Conservation (phyloP, 1,140 invertebrate genomes). For the Limonius californicus region DNA sequence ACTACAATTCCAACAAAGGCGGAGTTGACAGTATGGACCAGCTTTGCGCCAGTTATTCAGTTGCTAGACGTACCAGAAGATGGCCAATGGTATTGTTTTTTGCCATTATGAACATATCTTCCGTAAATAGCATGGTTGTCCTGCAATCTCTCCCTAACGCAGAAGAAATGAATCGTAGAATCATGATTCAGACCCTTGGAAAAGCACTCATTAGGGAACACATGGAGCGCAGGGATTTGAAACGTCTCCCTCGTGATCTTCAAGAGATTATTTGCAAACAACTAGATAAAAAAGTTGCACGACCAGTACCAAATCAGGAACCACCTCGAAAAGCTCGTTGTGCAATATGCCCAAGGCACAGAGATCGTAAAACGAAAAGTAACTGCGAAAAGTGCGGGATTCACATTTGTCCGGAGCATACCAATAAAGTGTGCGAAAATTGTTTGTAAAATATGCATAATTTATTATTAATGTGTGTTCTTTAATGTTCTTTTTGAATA, state of each 20-base stretch:
- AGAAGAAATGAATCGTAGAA: constrained; percentile 25
- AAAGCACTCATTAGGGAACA: background rate
- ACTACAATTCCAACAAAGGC: constrained; percentile 48
- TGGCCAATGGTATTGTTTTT: background rate
- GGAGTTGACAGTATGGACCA: constrained; percentile 45
- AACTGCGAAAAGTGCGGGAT: background rate
- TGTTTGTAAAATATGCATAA: background rate
- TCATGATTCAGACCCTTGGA: constrained; percentile 19
- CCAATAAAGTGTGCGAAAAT: background rate
- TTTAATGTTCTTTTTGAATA: background rate
- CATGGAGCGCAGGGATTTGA: background rate
- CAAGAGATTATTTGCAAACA: background rate
- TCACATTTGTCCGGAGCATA: too few relatives aligned
- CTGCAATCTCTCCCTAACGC: constrained; percentile 32
- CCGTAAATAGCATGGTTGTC: constrained; percentile 36
- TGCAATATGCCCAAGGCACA: background rate
- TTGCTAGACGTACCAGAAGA: constrained; percentile 14
- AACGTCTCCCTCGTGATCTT: background rate
- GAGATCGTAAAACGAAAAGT: background rate
- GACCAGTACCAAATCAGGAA: background rate
- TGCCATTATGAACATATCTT: constrained; percentile 22
- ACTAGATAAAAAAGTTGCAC: background rate
- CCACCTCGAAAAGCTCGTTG: background rate
- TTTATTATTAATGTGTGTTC: background rate
- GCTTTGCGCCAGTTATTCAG: constrained; percentile 23